phyloP scores from a whole-genome alignment of 2,888 invertebrate genomes.

The Cephus pulcher region DNA sequence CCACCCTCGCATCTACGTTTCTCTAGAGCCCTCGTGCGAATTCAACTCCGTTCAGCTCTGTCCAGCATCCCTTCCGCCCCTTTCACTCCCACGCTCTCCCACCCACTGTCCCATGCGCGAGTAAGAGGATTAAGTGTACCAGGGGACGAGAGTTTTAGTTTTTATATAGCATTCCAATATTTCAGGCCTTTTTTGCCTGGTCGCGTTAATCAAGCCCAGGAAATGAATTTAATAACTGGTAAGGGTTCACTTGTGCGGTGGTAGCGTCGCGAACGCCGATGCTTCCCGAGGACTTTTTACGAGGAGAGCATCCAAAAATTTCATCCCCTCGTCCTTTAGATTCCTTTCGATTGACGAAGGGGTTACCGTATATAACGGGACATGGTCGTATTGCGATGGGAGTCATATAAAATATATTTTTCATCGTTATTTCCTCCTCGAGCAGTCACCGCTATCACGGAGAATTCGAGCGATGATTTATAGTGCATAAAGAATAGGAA shows the following conservation, averaged over 20 bases:
- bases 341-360: not conserved
- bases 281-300: not conserved
- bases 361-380: not conserved
- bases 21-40: not conserved
- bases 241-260: conserved; percentile 20
- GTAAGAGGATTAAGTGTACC: conserved; percentile 53
- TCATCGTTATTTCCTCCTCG: not conserved
- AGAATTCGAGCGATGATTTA: not conserved
- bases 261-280: conserved; percentile 1
- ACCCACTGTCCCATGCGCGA: conserved; percentile 22
- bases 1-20: not conserved
- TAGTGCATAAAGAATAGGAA: not conserved
- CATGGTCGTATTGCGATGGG: not conserved
- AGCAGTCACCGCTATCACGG: not conserved
- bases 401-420: not conserved
- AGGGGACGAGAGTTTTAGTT: conserved; percentile 30
- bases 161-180: conserved; percentile 48
- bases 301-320: not conserved
- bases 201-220: conserved; percentile 47
- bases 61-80: not conserved
- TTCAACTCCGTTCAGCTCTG: conserved; percentile 22
- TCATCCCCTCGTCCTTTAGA: not conserved
- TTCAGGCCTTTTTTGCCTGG: conserved; percentile 40
- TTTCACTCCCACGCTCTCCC: not conserved
- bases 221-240: conserved; percentile 50